Conservation (phyloP, 2,888 invertebrate species). For the Malachius bipustulatus region DNA sequence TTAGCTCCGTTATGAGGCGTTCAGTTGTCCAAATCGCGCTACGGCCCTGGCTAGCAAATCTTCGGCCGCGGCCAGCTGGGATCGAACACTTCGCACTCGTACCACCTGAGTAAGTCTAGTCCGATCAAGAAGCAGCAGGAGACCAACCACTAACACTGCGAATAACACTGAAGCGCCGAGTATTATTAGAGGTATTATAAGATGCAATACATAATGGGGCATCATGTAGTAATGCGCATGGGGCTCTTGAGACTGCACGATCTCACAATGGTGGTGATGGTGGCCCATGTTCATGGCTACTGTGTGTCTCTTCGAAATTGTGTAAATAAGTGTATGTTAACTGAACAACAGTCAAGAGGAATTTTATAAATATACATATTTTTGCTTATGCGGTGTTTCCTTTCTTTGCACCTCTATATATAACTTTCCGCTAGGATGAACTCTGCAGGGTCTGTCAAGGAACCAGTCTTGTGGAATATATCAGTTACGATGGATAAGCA, state of each 20-base stretch:
- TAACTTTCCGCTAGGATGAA: too few species aligned
- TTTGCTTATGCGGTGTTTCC: too few species aligned
- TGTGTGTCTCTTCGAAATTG: background rate
- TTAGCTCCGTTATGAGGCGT: background rate
- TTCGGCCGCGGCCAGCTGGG: background rate
- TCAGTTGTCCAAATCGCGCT: background rate
- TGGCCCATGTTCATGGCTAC: background rate
- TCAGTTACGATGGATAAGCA: conserved; percentile 14
- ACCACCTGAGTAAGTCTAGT: conserved; percentile 24
- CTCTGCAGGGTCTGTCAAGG: conserved; percentile 3
- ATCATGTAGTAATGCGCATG: conserved; percentile 16
- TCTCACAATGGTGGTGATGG: conserved; percentile 21
- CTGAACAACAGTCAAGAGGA: too few species aligned
- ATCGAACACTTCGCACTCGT: conserved; percentile 18
- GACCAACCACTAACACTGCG: conserved; percentile 23
- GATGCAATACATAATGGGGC: conserved; percentile 19
- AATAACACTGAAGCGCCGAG: conserved; percentile 23
- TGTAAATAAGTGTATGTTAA: background rate
- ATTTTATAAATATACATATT: conserved; percentile 1
- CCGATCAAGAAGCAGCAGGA: conserved; percentile 24
- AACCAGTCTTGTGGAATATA: conserved; percentile 6
- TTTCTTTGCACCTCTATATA: too few species aligned
- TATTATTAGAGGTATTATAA: conserved; percentile 18
- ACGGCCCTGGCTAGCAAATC: background rate
- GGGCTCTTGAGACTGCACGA: conserved; percentile 17